Percentiles rank a stretch among this genome's conserved stretches.
Evolutionary conservation across 2,113 vertebrate species (phyloP).

Genomic region (Ranitomeya imitator): DNA sequence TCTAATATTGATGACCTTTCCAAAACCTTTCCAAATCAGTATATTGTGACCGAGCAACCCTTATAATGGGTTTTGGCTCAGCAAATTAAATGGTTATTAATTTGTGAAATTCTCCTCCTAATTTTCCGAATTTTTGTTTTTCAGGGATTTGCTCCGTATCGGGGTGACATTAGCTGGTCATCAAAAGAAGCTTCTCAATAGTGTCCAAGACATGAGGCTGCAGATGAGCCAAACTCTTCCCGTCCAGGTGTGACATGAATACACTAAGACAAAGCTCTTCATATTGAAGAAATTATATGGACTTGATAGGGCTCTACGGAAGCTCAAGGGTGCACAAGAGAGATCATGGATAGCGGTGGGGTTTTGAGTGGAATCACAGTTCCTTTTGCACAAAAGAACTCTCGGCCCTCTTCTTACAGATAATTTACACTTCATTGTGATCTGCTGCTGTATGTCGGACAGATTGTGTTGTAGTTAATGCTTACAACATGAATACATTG

Average conservation of each 20-base stretch:
- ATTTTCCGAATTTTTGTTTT: constrained; percentile 23
- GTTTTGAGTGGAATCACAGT: constrained; percentile 46
- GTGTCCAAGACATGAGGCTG: constrained; percentile 99
- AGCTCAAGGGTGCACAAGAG: constrained; percentile 43
- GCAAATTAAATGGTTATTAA: background rate
- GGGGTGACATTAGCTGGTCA: constrained; percentile 97
- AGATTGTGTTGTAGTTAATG: background rate
- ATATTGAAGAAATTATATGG: constrained; percentile 57
- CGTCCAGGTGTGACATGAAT: constrained; percentile 90
- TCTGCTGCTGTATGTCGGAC: constrained; percentile 41
- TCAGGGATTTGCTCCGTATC: constrained; percentile 95
- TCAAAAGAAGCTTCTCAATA: constrained; percentile 98
- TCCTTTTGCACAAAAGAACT: constrained; percentile 52
- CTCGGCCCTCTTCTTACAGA: constrained; percentile 43
- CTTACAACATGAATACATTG: background rate
- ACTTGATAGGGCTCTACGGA: constrained; percentile 47
- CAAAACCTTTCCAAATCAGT: too few relatives aligned
- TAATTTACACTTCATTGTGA: constrained; percentile 38
- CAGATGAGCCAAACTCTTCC: constrained; percentile 99
- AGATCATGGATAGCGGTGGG: background rate
- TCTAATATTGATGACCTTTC: too few relatives aligned
- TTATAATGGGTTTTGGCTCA: background rate
- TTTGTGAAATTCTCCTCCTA: background rate
- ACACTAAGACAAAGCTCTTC: constrained; percentile 56
- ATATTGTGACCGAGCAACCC: too few relatives aligned